Conservation (phyloP, 2,113 vertebrate genomes). For the Prochilodus magdalenae region DNA sequence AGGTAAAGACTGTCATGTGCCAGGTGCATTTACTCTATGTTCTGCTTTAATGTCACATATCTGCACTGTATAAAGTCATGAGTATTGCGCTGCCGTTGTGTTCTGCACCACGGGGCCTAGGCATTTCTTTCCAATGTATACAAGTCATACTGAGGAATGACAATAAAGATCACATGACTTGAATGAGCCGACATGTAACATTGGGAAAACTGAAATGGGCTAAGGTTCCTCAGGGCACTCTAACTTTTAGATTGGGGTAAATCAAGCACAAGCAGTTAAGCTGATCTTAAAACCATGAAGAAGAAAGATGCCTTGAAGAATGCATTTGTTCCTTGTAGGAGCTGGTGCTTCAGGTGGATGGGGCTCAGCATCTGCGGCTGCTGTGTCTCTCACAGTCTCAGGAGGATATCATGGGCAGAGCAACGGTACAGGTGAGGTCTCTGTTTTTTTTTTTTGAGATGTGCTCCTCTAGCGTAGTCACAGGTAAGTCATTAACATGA, state of each 20-base stretch:
- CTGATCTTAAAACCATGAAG: not conserved
- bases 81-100: no score
- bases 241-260: not conserved
- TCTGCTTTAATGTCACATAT: no score
- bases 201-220: not conserved
- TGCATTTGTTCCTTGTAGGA: constrained; percentile 64
- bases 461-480: not conserved
- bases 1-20: constrained; percentile 61
- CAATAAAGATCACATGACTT: not conserved
- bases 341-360: constrained; percentile 74
- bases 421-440: constrained; percentile 63
- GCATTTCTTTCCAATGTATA: no score
- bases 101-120: no score
- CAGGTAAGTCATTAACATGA: no score
- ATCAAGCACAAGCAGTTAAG: not conserved
- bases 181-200: not conserved
- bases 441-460: not conserved
- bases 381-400: constrained; percentile 69
- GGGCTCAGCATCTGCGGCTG: constrained; percentile 65
- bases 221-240: not conserved
- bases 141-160: no score
- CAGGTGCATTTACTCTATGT: no score
- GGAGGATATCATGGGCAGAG: constrained; percentile 65
- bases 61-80: no score
- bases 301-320: not conserved